Conservation (phyloP, 2,797 vertebrate species). For the Poecilia gillii region DNA sequence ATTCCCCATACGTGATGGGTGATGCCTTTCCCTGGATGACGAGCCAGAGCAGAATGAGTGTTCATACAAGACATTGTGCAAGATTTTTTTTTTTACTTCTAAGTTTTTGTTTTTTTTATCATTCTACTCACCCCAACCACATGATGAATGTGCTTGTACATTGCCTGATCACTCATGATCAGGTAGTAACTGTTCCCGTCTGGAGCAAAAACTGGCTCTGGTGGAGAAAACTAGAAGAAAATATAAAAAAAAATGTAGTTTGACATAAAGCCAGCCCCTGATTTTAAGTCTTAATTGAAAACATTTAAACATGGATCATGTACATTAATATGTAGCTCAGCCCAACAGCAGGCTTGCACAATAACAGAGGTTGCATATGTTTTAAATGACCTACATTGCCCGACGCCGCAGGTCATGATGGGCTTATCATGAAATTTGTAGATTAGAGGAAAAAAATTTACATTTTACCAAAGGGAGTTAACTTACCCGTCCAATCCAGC, state of each 20-base stretch:
- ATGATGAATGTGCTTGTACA: slow-evolving; percentile 93
- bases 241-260: not conserved
- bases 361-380: not conserved
- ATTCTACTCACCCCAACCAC: slow-evolving; percentile 74
- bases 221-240: slow-evolving; percentile 90
- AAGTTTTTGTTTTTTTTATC: not conserved
- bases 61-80: not conserved
- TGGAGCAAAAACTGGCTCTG: slow-evolving; percentile 85
- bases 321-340: not conserved
- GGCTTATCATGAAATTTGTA: not conserved
- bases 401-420: not conserved
- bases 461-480: not conserved
- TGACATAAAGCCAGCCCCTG: not conserved
- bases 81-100: no score
- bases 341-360: not conserved
- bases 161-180: slow-evolving; percentile 84
- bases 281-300: not conserved
- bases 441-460: not conserved
- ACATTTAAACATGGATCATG: not conserved
- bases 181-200: slow-evolving; percentile 89
- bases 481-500: slow-evolving; percentile 95
- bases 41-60: not conserved
- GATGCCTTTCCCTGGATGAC: slow-evolving; percentile 71
- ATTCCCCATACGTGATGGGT: slow-evolving; percentile 85
- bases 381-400: not conserved